These are phyloP conservation scores for Liodrosophila aerea DNA, from an alignment of 2,888 invertebrate genomes.

Conservation along the genomic window DNA sequence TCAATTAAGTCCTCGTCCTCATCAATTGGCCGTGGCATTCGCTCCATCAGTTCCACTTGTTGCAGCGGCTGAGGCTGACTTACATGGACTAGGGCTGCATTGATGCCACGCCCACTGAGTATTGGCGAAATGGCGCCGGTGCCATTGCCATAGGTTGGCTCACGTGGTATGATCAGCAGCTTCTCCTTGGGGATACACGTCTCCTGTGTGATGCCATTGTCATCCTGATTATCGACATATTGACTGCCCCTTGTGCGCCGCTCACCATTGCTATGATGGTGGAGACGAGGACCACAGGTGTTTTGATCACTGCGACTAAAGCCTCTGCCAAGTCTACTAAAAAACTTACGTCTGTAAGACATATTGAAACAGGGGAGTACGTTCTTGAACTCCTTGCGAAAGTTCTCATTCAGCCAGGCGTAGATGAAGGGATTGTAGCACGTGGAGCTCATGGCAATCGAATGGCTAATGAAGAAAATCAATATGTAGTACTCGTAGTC, in stretches of 20 bases:
- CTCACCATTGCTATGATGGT: conserved; percentile 76
- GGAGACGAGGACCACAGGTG: conserved; percentile 79
- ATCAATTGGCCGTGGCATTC: conserved; percentile 50
- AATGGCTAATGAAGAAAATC: conserved; percentile 94
- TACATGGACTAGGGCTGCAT: conserved; percentile 65
- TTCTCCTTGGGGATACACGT: conserved; percentile 76
- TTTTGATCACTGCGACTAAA: conserved; percentile 81
- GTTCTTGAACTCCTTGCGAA: conserved; percentile 95
- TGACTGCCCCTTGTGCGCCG: conserved; percentile 58
- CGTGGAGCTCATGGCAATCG: conserved; percentile 97
- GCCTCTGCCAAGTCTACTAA: too few species aligned
- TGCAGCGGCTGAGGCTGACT: conserved; percentile 46
- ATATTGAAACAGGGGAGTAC: conserved; percentile 86
- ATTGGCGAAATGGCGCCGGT: conserved; percentile 71
- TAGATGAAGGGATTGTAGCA: conserved; percentile 98
- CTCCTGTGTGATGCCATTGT: conserved; percentile 80
- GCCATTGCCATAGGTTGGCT: conserved; percentile 81
- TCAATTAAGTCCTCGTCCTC: conserved; percentile 69
- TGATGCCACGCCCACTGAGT: conserved; percentile 60
- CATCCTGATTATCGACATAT: conserved; percentile 77
- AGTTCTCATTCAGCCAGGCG: conserved; percentile 97
- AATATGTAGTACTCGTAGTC: conserved; percentile 92
- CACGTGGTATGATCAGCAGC: conserved; percentile 79
- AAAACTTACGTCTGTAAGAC: too few species aligned
- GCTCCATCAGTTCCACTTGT: conserved; percentile 66